Base-by-base conservation (phyloP, 2,888 invertebrate species). In the Orthonevra nobilis region DNA sequence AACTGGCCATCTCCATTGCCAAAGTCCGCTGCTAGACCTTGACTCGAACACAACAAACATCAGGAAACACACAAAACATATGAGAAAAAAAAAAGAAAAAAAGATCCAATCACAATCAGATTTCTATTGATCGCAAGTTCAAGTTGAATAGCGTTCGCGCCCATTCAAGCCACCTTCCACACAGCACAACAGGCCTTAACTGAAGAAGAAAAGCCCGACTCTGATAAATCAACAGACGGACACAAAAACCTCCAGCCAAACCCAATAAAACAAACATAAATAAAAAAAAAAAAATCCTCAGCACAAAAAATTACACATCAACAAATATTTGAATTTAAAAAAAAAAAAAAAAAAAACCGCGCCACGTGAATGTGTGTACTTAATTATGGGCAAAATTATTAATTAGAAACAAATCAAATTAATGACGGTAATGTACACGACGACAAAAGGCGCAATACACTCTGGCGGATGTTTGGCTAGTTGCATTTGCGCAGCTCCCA, bases 321-420 rank as follows among this genome's bases (percentile, higher is more conserved):
- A 38, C 58, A 48, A 79, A 73, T 73, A 79, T 79, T 79, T 79
- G 73, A 61, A 73, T 79, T 38, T 52, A 72, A 52, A 30, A 20
- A 6, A n/a, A n/a, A n/a, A n/a, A n/a, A n/a, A n/a, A n/a, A n/a
- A n/a, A n/a, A n/a, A n/a, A n/a, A n/a, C n/a, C n/a, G n/a, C n/a
- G n/a, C n/a, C n/a, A n/a, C n/a, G 32, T 26, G 15, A 23, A 3
- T 30, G 38, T 56, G 56, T 64, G 42, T 72, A 14, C 40, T 73
- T 73, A 66, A 73, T 64, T 66, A 66, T 42, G 73, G 44, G 73
- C 58, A 58, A 66, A 73, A 56, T 72, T 64, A 44, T 64, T 77
- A 64, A 77, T 72, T 64, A 64, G 77, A 77, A 72, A 48, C 72
- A 58, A 72, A 72, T 77, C 77, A 77, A 72, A 72, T 77, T 72